These are phyloP conservation scores for Samia ricini DNA, from an alignment of 1,140 invertebrate species.

Conservation along the genomic window DNA sequence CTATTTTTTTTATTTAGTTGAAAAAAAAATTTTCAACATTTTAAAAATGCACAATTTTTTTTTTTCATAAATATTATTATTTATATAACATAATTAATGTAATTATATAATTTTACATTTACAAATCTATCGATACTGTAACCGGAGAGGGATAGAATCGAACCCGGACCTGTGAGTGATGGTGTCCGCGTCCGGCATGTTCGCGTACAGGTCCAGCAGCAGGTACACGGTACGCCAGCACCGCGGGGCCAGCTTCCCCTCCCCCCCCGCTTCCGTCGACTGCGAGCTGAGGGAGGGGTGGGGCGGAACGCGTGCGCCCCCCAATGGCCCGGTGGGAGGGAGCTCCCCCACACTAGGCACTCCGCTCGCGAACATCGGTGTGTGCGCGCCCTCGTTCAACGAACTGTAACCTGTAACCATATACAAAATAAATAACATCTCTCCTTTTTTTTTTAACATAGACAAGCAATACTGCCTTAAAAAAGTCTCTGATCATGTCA, in stretches of 20 bases:
- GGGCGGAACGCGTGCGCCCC: background rate
- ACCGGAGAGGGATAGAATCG: background rate
- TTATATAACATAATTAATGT: no score
- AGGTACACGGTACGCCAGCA: constrained; percentile 98
- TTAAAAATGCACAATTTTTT: no score
- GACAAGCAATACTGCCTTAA: background rate
- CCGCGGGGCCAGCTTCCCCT: constrained; percentile 81
- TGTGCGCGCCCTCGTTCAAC: constrained; percentile 83
- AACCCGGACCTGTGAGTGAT: constrained; percentile 78
- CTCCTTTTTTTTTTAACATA: background rate
- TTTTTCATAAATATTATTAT: no score
- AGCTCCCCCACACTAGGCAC: background rate
- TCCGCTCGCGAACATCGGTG: constrained; percentile 81
- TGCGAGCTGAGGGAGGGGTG: background rate
- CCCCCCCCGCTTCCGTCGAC: constrained; percentile 55
- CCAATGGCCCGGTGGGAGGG: background rate
- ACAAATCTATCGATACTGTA: no score
- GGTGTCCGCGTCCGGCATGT: constrained; percentile 96
- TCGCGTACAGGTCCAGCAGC: constrained; percentile 94
- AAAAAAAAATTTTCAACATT: no score
- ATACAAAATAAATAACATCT: background rate
- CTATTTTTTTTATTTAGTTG: no score
- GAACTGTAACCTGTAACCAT: constrained; percentile 80
- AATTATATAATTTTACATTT: no score
- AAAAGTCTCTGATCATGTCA: no score